These are phyloP conservation scores for Trissolcus brochymenae DNA, from an alignment of 2,888 invertebrate genomes.

Conservation along the genomic window DNA sequence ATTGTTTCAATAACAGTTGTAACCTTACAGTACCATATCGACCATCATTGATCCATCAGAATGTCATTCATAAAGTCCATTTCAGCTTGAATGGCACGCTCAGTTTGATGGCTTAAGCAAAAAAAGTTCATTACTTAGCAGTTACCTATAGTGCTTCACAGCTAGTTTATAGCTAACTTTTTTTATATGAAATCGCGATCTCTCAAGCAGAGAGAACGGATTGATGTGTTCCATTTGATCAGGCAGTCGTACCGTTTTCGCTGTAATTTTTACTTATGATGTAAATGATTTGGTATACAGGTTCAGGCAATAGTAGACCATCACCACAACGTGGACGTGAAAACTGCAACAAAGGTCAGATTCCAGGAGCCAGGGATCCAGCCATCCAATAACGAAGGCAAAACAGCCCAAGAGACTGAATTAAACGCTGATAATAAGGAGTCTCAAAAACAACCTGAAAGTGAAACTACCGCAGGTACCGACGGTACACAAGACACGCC, in stretches of 20 bases:
- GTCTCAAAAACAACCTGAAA: slow-evolving; percentile 43
- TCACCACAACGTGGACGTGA: slow-evolving; percentile 85
- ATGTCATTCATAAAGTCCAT: slow-evolving; percentile 59
- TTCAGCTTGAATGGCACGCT: slow-evolving; percentile 73
- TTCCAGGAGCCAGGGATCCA: slow-evolving; percentile 85
- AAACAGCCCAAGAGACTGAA: slow-evolving; percentile 65
- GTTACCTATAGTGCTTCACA: slow-evolving; percentile 66
- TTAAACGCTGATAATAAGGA: slow-evolving; percentile 68
- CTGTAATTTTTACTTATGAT: too few species aligned
- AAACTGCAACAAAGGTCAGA: slow-evolving; percentile 89
- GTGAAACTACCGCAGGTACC: slow-evolving; percentile 22
- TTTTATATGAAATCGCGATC: slow-evolving; percentile 22
- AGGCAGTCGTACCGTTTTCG: background rate
- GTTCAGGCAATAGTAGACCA: slow-evolving; percentile 96
- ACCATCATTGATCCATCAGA: slow-evolving; percentile 42
- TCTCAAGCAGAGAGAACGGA: slow-evolving; percentile 38
- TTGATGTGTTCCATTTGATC: slow-evolving; percentile 44
- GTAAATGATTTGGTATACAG: slow-evolving; percentile 77
- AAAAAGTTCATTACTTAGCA: slow-evolving; percentile 64
- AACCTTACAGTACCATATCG: slow-evolving; percentile 46
- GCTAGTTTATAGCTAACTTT: slow-evolving; percentile 64
- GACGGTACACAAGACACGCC: slow-evolving; percentile 69
- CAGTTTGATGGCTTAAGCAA: slow-evolving; percentile 70
- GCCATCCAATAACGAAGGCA: slow-evolving; percentile 69
- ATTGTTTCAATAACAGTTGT: slow-evolving; percentile 18